Base-by-base conservation (phyloP, 2,888 invertebrate species). In the Tanypteryx hageni region DNA sequence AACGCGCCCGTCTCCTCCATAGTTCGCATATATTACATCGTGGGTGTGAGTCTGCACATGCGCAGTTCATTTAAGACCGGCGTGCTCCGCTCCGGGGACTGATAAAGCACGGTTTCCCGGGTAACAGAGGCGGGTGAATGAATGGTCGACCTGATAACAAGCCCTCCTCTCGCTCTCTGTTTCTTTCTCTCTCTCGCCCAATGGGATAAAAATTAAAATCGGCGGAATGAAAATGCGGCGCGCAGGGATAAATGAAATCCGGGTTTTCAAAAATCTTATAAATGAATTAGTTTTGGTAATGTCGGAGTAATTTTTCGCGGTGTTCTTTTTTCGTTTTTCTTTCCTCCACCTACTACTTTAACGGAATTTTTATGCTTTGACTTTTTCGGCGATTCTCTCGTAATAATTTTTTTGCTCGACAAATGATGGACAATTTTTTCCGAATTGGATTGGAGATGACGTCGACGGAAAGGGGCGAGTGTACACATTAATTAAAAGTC, bases 11-110 rank as follows among this genome's bases (percentile, higher is more conserved):
- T 83, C 57, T 83, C 61, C 89, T 64, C 89, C 64, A 56, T 44
- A 89, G 61, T 89, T 89, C 89, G 89, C 89, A 89, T 89, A 64
- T 27, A 89, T 89, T 64, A 89, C 89, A 64, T n/a, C 31, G 44
- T 18, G 89, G 64, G 59, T 86, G 89, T 89, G 89, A 18, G 61
- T 58, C 11, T 27, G 64, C 89, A 64, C 89, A 58, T 31, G 18
- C 14, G 86, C 86, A 64, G 4, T 44, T 64, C 89, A 44, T 44
- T 44, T 89, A 64, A 64, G 89, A 44, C 16, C 44, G 16, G 89
- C 64, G 89, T 89, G 89, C 89, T 18, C 89, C 44, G 89, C 64
- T 89, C 89, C 89, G 44, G 9, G 14, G 64, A 64, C 89, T 89
- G 89, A 89, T 89, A 89, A 64, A 89, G 89, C 89, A 89, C 89